Percentiles rank a stretch among this genome's conserved stretches.
phyloP scores from a whole-genome alignment of 2,113 vertebrate species.

The Mesocricetus auratus region DNA sequence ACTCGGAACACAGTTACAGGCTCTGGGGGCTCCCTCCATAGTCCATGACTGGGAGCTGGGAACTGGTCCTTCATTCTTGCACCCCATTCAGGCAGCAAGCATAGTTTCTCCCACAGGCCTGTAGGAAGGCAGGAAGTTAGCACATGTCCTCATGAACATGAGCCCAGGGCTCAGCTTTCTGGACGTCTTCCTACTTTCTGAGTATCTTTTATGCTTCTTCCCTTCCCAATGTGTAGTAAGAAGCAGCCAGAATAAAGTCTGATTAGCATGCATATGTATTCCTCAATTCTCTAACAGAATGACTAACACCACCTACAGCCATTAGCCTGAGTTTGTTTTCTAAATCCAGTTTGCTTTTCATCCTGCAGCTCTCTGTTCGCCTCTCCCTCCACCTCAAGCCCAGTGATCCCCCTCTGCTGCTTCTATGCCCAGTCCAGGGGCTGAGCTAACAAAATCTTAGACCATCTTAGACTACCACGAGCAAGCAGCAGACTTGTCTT shows the following conservation, averaged over 20 bases:
- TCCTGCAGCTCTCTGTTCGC: slow-evolving; percentile 54
- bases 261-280: slow-evolving; percentile 77
- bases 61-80: background rate
- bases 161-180: background rate
- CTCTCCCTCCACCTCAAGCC: background rate
- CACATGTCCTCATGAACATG: background rate
- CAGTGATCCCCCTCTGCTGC: background rate
- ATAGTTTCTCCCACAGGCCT: background rate
- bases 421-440: background rate
- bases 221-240: slow-evolving; percentile 56
- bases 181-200: background rate
- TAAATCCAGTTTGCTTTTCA: slow-evolving; percentile 76
- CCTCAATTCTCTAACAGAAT: slow-evolving; percentile 73
- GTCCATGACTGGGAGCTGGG: background rate
- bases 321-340: slow-evolving; percentile 79
- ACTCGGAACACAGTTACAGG: background rate
- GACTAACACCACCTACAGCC: slow-evolving; percentile 81
- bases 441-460: background rate
- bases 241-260: slow-evolving; percentile 63
- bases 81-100: background rate
- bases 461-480: background rate
- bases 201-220: background rate
- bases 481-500: background rate
- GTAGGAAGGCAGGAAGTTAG: no score
- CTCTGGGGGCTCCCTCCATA: background rate